phyloP scores from a whole-genome alignment of 2,113 vertebrate species.

The Crotalus tigris region DNA sequence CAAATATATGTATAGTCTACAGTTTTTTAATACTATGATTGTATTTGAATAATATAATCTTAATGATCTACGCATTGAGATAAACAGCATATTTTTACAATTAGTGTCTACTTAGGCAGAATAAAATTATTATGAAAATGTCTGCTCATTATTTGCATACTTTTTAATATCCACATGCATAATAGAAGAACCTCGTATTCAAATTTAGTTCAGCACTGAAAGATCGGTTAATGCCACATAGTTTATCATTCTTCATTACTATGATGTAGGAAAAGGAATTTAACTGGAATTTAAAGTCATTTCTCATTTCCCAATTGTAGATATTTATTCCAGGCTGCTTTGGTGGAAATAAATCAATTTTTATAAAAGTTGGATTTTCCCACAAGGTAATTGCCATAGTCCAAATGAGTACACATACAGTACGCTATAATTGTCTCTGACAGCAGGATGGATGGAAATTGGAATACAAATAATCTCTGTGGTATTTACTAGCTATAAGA shows the following conservation, averaged over 20 bases:
- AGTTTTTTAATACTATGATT: not conserved
- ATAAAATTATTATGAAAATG: not conserved
- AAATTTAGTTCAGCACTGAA: not conserved
- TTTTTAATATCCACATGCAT: not conserved
- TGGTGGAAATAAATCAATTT: not conserved
- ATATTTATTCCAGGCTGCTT: not conserved
- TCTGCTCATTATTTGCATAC: not conserved
- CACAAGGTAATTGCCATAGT: not conserved
- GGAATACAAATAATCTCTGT: not conserved
- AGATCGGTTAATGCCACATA: not conserved
- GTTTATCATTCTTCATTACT: not conserved
- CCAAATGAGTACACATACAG: not conserved
- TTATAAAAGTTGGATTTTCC: not conserved
- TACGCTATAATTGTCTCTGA: not conserved
- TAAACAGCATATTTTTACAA: not conserved
- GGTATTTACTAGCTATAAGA: not conserved
- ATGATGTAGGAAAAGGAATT: too few species aligned
- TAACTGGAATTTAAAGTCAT: not conserved
- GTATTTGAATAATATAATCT: not conserved
- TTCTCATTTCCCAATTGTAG: not conserved
- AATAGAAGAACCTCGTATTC: not conserved
- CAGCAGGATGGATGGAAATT: not conserved
- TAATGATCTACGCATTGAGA: not conserved
- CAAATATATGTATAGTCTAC: not conserved
- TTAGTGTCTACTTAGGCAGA: not conserved